Percentiles rank a stretch among this genome's conserved stretches.
These are phyloP conservation scores for Aporrectodea caliginosa DNA, from an alignment of 1,140 invertebrate species.

Conservation along the genomic window DNA sequence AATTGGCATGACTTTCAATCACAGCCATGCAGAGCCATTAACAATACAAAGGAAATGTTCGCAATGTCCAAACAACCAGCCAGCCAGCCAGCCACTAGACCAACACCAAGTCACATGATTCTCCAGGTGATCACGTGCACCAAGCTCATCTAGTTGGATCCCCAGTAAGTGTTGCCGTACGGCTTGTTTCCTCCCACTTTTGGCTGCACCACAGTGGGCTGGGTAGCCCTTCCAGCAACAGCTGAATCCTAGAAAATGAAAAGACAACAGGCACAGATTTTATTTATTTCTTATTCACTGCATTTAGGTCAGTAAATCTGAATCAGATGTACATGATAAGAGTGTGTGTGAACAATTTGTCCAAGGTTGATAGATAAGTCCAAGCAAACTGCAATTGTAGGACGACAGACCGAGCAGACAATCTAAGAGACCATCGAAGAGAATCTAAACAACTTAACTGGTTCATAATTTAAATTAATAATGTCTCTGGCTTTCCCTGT, in stretches of 20 bases:
- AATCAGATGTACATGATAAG: no score
- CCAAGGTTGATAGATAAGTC: no score
- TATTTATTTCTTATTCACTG: not conserved
- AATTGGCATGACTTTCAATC: not conserved
- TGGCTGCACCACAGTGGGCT: not conserved
- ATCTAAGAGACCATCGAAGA: no score
- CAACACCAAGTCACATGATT: not conserved
- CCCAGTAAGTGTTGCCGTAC: not conserved
- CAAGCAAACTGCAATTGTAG: no score
- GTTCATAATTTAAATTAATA: no score
- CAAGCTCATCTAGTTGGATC: not conserved
- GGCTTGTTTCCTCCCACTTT: not conserved
- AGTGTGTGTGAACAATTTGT: no score
- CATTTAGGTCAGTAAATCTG: no score
- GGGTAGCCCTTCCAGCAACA: not conserved
- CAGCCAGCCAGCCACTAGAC: not conserved
- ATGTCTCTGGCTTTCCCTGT: no score
- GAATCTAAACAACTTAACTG: no score
- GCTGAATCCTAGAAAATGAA: not conserved
- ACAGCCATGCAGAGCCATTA: not conserved
- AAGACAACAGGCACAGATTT: not conserved
- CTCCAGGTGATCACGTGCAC: no score
- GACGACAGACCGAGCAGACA: no score
- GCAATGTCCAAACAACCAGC: not conserved
- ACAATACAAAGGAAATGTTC: not conserved